Conservation (phyloP, 1,140 invertebrate genomes). For the Popillia japonica region DNA sequence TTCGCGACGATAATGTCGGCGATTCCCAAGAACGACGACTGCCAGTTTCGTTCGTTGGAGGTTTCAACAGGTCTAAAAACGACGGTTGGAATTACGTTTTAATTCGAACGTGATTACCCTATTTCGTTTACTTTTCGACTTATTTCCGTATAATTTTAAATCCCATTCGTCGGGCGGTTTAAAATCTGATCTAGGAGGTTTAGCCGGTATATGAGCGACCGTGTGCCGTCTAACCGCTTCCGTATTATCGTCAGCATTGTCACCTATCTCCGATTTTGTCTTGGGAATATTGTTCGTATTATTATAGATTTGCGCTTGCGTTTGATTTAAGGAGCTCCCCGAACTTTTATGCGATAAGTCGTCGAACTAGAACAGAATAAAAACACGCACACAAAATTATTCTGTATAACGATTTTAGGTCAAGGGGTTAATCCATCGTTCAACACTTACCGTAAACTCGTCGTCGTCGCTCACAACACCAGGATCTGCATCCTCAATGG, state of each 20-base stretch:
- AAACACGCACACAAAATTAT: too few species aligned
- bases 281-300: conserved; percentile 57
- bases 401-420: too few species aligned
- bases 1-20: conserved; percentile 56
- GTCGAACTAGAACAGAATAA: conserved; percentile 79
- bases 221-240: conserved; percentile 44
- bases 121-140: conserved; percentile 53
- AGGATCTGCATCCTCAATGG: conserved; percentile 80
- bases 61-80: conserved; percentile 51
- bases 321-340: conserved; percentile 78
- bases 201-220: conserved; percentile 48
- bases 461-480: conserved; percentile 89
- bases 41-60: conserved; percentile 51
- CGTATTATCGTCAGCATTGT: conserved; percentile 67
- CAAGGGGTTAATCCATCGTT: too few species aligned
- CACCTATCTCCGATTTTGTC: conserved; percentile 61
- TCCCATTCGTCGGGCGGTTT: conserved; percentile 81
- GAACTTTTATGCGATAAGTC: conserved; percentile 89
- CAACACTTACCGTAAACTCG: conserved; percentile 79
- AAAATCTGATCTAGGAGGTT: conserved; percentile 61
- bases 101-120: conserved; percentile 23
- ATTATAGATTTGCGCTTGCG: conserved; percentile 46
- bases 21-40: conserved; percentile 59
- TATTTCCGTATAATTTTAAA: conserved; percentile 77
- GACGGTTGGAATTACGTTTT: background rate